phyloP scores from a whole-genome alignment of 2,888 invertebrate genomes.

The Coenonympha arcania region DNA sequence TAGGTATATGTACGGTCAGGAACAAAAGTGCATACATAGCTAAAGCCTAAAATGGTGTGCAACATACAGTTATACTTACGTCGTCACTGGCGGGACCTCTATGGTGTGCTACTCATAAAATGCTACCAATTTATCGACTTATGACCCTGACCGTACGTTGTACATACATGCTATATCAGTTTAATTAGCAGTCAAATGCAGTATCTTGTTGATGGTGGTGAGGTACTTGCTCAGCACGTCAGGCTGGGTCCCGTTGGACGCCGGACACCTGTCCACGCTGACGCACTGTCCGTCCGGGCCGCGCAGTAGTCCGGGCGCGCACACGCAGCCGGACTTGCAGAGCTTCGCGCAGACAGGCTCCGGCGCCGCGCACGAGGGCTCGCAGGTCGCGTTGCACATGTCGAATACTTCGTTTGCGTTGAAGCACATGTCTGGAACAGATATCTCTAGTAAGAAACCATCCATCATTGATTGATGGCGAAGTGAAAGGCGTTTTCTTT shows the following conservation, averaged over 20 bases:
- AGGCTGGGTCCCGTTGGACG: constrained; percentile 41
- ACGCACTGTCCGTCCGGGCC: constrained; percentile 49
- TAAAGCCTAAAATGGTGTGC: no score
- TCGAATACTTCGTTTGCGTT: constrained; percentile 58
- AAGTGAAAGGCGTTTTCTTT: no score
- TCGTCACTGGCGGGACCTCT: no score
- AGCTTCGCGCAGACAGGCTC: constrained; percentile 55
- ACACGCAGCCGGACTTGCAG: constrained; percentile 57
- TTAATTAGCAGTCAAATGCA: constrained; percentile 36
- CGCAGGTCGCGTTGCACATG: constrained; percentile 52
- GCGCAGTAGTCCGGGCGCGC: constrained; percentile 50
- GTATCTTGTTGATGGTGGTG: constrained; percentile 51
- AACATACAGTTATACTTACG: no score
- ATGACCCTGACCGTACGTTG: no score
- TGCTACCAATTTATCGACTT: no score
- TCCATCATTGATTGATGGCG: no score
- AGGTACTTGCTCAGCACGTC: constrained; percentile 47
- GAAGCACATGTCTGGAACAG: constrained; percentile 48
- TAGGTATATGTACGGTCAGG: no score
- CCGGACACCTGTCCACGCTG: constrained; percentile 51
- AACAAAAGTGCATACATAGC: no score
- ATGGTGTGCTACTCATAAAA: no score
- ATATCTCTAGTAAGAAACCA: no score
- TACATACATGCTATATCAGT: no score
- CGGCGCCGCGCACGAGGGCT: constrained; percentile 54